Base-by-base conservation (phyloP, 2,888 invertebrate species). In the Caenorhabditis macrosperma region DNA sequence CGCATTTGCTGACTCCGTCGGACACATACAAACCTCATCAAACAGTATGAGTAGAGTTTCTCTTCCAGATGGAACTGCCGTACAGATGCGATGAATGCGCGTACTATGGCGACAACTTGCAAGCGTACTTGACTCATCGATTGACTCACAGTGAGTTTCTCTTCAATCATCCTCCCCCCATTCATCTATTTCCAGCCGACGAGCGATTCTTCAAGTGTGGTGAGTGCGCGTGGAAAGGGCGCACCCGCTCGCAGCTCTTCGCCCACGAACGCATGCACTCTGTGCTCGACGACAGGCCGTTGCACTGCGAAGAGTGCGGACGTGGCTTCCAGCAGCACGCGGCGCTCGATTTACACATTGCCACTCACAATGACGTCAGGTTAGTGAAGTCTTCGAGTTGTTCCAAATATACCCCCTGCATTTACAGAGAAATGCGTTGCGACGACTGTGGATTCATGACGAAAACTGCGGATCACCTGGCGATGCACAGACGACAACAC, bases 361-460 rank as follows among this genome's bases (percentile, higher is more conserved):
- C 72, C 35, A 76, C 78, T 1, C 84, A 85, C 64, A 78, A 78
- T 38, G 83, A 85, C 20, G 48, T 38, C 2, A 54, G 81, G 74
- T 79, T 28, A 33, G 55, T 33, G 15, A 30, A 15, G 33, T 30
- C n/a, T n/a, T n/a, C n/a, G 35, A 60, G 17, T 17, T 48, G 46
- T 33, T n/a, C 17, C 24, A 59, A 33, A n/a, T n/a, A n/a, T n/a
- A n/a, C n/a, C n/a, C n/a, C n/a, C n/a, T n/a, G n/a, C n/a, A n/a
- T n/a, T n/a, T n/a, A n/a, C 74, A 92, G 93, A 80, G 93, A 93
- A n/a, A 93, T 93, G 82, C 91, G 93, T 0, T 94, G 94, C 89
- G 94, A 94, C 80, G 92, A 92, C n/a, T 94, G 94, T 91, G 93
- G 93, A 9, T 94, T 94, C 89, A 92, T 93, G 77, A 94, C 94